Evolutionary conservation across 1,140 invertebrate species (phyloP).

Genomic region (Ruditapes philippinarum): DNA sequence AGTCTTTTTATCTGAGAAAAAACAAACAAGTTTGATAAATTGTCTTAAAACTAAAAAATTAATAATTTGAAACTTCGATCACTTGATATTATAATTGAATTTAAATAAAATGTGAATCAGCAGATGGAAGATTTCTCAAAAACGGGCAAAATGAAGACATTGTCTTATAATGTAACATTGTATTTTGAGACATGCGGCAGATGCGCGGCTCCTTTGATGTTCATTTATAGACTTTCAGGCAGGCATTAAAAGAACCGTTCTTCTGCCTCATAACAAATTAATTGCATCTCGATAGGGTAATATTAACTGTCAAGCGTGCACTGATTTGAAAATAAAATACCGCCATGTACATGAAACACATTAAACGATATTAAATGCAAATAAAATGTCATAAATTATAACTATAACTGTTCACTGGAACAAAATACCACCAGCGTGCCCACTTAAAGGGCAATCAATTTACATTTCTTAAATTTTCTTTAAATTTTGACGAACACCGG

Average conservation of each 20-base stretch:
- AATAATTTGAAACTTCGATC: too few species aligned
- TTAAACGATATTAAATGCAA: neutral
- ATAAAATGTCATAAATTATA: conserved; percentile 13
- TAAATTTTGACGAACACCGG: too few species aligned
- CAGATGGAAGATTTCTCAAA: neutral
- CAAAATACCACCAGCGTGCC: neutral
- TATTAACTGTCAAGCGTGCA: neutral
- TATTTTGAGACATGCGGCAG: neutral
- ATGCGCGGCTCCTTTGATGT: conserved; percentile 7
- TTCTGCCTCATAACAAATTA: neutral
- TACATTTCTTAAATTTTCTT: neutral
- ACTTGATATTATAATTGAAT: too few species aligned
- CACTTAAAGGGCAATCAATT: neutral
- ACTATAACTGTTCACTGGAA: neutral
- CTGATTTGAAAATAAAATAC: conserved; percentile 6
- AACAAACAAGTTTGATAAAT: too few species aligned
- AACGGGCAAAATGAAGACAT: neutral
- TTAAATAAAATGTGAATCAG: too few species aligned
- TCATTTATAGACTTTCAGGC: conserved; percentile 14
- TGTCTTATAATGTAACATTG: neutral
- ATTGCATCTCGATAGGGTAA: neutral
- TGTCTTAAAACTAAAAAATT: too few species aligned
- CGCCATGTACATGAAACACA: neutral
- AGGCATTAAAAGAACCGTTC: neutral
- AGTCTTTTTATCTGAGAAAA: too few species aligned